phyloP scores from a whole-genome alignment of 2,113 vertebrate genomes.

The Tamias sibiricus region DNA sequence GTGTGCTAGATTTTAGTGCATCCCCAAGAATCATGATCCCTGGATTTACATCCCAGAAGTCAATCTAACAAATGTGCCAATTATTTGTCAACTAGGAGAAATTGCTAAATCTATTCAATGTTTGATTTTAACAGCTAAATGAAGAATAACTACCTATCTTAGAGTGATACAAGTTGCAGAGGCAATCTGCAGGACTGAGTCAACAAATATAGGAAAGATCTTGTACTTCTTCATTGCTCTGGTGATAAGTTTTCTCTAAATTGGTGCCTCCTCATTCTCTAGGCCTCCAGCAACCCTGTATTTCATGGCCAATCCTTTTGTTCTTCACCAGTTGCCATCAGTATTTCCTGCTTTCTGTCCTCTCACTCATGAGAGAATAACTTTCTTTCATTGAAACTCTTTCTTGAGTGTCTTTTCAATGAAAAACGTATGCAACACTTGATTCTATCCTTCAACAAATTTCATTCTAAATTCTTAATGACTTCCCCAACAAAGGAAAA shows the following conservation, averaged over 20 bases:
- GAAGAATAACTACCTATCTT: neutral
- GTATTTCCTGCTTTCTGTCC: neutral
- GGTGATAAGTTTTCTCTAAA: neutral
- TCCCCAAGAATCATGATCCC: neutral
- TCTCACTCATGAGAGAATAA: neutral
- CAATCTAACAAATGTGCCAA: neutral
- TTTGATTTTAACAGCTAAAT: neutral
- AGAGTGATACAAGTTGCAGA: neutral
- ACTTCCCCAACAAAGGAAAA: constrained; percentile 57
- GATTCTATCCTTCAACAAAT: constrained; percentile 33
- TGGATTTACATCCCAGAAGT: neutral
- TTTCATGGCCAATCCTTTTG: neutral
- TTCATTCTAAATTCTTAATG: constrained; percentile 55
- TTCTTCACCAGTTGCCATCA: neutral
- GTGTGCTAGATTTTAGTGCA: neutral
- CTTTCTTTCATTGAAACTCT: constrained; percentile 30
- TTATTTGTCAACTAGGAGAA: neutral
- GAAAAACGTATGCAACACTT: neutral
- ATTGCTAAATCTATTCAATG: neutral
- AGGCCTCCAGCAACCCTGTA: neutral
- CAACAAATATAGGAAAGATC: neutral
- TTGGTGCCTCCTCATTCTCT: neutral
- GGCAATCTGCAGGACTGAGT: neutral
- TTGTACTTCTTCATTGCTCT: neutral
- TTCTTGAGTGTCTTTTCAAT: neutral